A percentile compares a stretch with the other conserved stretches of the same genome.
phyloP scores from a whole-genome alignment of 2,888 invertebrate genomes.

The Melanostoma scalare region DNA sequence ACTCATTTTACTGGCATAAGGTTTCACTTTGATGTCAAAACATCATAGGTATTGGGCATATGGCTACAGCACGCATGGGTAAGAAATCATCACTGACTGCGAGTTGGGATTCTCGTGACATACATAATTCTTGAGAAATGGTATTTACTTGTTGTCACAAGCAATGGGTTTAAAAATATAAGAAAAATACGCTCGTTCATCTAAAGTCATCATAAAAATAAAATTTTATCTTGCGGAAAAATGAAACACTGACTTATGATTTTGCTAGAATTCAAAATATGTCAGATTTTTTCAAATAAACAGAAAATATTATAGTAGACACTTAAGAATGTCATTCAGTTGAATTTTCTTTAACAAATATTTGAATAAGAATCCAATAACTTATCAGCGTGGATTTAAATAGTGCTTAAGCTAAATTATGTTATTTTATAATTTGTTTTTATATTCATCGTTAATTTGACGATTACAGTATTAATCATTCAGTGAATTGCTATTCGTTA shows the following conservation, averaged over 20 bases:
- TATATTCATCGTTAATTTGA: too few species aligned
- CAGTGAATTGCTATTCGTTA: too few species aligned
- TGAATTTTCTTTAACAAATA: neutral
- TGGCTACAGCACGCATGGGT: constrained; percentile 49
- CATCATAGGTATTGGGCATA: constrained; percentile 31
- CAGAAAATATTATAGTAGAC: constrained; percentile 40
- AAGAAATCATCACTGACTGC: constrained; percentile 30
- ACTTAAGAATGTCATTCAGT: constrained; percentile 49
- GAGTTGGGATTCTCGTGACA: constrained; percentile 37
- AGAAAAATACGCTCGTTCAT: constrained; percentile 15
- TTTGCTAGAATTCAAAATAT: constrained; percentile 48
- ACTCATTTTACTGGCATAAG: neutral
- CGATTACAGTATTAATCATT: too few species aligned
- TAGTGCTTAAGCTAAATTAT: too few species aligned
- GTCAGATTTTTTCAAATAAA: constrained; percentile 34
- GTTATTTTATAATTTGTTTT: too few species aligned
- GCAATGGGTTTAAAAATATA: neutral
- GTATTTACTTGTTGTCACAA: constrained; percentile 25
- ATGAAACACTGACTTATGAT: constrained; percentile 23
- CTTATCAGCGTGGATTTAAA: too few species aligned
- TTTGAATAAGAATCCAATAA: constrained; percentile 9
- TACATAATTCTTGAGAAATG: constrained; percentile 24
- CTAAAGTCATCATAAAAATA: neutral
- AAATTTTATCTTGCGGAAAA: constrained; percentile 26
- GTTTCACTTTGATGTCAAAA: constrained; percentile 29